Conservation (phyloP, 35 echinoderm and acorn worm species). For the Chiridota heheva region DNA sequence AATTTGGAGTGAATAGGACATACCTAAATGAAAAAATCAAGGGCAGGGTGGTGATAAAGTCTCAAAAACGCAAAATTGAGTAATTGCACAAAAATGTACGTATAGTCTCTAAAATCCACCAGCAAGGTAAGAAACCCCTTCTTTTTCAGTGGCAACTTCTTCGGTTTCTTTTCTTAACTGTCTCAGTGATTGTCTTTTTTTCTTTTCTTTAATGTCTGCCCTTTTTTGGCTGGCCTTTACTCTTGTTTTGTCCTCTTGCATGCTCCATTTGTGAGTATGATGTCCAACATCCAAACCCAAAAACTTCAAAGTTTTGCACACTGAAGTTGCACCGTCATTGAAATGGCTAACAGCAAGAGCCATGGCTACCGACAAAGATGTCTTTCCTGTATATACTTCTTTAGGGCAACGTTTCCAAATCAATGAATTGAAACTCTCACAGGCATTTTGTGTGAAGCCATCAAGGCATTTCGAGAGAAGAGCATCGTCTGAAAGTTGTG, state of each 20-base stretch:
- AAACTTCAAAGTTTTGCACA: background rate
- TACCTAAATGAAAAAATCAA: too few species aligned
- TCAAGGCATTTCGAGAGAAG: slow-evolving; percentile 7
- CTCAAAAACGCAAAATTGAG: too few species aligned
- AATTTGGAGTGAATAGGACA: too few species aligned
- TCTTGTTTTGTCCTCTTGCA: background rate
- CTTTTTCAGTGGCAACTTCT: too few species aligned
- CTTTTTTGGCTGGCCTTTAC: background rate
- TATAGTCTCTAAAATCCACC: too few species aligned
- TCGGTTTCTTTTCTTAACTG: too few species aligned
- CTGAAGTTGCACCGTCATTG: slow-evolving; percentile 12
- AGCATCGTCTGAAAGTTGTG: background rate
- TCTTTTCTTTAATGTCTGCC: too few species aligned
- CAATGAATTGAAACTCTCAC: slow-evolving; percentile 9
- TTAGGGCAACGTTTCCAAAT: slow-evolving; percentile 28
- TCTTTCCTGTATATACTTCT: slow-evolving; percentile 1
- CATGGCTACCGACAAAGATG: background rate
- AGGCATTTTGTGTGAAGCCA: slow-evolving; percentile 24
- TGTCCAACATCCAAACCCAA: background rate
- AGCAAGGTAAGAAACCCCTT: too few species aligned
- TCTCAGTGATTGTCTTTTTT: too few species aligned
- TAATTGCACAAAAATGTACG: too few species aligned
- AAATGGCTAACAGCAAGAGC: slow-evolving; percentile 5
- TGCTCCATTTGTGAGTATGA: background rate
- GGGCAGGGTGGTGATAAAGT: too few species aligned